Conservation (phyloP, 1,140 invertebrate genomes). For the Cryptotermes secundus region DNA sequence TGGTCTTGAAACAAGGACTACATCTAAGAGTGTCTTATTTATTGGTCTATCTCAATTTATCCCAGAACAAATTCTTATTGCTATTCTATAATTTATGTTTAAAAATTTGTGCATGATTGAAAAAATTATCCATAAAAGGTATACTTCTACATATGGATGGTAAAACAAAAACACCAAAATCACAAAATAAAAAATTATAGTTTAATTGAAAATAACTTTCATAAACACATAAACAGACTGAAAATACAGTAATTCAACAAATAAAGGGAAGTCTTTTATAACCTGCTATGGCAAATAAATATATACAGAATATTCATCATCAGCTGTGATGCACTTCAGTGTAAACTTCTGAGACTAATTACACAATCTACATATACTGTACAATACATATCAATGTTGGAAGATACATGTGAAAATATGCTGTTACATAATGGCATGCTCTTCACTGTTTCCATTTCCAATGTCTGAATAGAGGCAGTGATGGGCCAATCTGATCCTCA, state of each 20-base stretch:
- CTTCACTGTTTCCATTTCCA: not conserved
- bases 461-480: no score
- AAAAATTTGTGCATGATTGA: no score
- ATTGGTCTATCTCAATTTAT: no score
- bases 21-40: no score
- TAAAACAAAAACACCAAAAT: no score
- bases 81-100: no score
- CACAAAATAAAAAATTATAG: no score
- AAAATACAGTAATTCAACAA: not conserved
- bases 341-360: not conserved
- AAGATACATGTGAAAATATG: not conserved
- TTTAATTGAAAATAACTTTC: not conserved
- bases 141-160: no score
- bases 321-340: not conserved
- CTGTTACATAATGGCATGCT: not conserved
- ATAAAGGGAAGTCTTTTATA: not conserved
- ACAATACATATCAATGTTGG: not conserved
- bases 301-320: not conserved
- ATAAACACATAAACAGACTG: not conserved
- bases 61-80: no score
- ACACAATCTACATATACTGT: not conserved
- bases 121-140: no score
- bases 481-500: no score
- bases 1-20: no score
- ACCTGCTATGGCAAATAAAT: not conserved